Evolutionary conservation across 2,797 vertebrate species (phyloP), one percentile per base, ranked within the genome.

Genomic region (Harpagifer antarcticus): DNA sequence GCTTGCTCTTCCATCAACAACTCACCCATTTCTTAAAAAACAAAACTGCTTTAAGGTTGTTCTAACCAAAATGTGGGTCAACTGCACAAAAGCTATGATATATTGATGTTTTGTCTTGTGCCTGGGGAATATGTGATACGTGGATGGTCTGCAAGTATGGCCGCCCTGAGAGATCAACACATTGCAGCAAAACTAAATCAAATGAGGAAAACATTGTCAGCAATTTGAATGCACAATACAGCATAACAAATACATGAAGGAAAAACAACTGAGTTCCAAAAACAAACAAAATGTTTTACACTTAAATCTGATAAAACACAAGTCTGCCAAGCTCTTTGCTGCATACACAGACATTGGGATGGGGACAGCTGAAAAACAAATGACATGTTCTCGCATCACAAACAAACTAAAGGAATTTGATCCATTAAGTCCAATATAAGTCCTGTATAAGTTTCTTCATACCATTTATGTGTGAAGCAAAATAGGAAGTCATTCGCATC

Each of bases 21-120:
- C 43, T 72, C 44, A 56, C 17, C 27, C 23, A 57, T 56, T 64
- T 40, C 72, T 60, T 10, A 27, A 10, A 37, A 69, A 40, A 40
- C 2, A n/a, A 53, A 75, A 31, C 65, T 42, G 42, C 69, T 72
- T 8, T 27, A 10, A 27, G 37, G 20, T 49, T 61, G 20, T 56
- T 71, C 60, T 37, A 42, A 20, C 45, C 52, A 58, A 19, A 5
- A 63, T 59, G 19, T 50, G 23, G 13, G 1, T 19, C 9, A 3
- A 31, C 23, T 14, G 48, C 19, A 37, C 16, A 57, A 31, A 33
- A 23, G 20, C n/a, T 49, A 4, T 49, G 31, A 63, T 47, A n/a
- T 16, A 27, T 15, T 54, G 8, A 43, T 52, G n/a, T 13, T 14
- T 14, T 42, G 19, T 27, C 4, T 27, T 43, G 57, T 12, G 12